Evolutionary conservation across 2,797 vertebrate genomes (phyloP).

Genomic region (Tapirus indicus): DNA sequence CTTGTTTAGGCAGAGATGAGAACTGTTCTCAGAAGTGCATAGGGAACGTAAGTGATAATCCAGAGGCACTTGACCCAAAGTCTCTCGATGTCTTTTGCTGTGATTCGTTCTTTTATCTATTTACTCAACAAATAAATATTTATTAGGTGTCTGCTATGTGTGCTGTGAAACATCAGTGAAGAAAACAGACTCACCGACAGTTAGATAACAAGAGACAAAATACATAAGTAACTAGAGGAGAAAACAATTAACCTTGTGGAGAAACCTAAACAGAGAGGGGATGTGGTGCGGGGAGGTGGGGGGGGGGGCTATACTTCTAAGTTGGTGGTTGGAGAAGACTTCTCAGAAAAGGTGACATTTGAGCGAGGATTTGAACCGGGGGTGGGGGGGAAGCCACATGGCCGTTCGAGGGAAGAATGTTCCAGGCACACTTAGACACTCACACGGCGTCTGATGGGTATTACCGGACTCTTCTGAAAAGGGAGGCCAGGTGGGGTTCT

Average conservation of each 20-base stretch:
- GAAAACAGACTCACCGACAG: neutral
- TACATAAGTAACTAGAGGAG: neutral
- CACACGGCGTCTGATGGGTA: fast-evolving
- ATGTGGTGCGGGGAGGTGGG: fast-evolving
- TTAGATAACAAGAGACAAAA: neutral
- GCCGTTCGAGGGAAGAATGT: fast-evolving
- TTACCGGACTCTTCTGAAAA: neutral
- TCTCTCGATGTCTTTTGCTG: neutral
- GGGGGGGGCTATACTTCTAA: fast-evolving
- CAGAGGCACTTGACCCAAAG: neutral
- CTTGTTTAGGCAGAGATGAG: neutral
- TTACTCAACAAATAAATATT: neutral
- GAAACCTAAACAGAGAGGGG: neutral
- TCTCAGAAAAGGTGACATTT: neutral
- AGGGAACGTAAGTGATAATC: neutral
- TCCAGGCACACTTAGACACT: too few species aligned
- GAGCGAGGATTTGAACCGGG: neutral
- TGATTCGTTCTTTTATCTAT: neutral
- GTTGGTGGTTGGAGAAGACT: fast-evolving
- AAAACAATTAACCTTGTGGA: neutral
- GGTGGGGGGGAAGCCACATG: neutral
- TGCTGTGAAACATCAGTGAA: fast-evolving
- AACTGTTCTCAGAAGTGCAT: neutral
- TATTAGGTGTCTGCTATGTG: neutral
- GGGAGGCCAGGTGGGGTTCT: neutral